phyloP scores from a whole-genome alignment of 2,888 invertebrate species.

The Pharmacophagus antenor region DNA sequence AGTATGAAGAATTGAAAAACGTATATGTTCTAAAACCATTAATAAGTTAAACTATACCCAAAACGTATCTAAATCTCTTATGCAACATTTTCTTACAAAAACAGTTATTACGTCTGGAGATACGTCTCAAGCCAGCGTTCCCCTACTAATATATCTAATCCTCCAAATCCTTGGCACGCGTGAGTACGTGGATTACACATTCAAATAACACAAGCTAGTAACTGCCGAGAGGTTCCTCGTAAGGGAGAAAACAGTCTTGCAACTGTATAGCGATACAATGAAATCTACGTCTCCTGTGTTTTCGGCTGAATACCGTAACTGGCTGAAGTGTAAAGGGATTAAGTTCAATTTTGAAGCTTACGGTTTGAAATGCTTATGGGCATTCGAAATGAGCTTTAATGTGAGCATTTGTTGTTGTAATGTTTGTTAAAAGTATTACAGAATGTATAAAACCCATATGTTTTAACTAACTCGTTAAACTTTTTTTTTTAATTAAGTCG shows the following conservation, averaged over 20 bases:
- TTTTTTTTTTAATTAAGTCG: too few species aligned
- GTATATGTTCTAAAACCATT: not conserved
- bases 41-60: not conserved
- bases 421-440: not conserved
- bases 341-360: slow-evolving; percentile 50
- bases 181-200: slow-evolving; percentile 55
- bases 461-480: too few species aligned
- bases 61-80: not conserved
- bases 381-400: slow-evolving; percentile 25
- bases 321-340: slow-evolving; percentile 60
- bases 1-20: too few species aligned
- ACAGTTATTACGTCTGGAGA: not conserved
- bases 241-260: slow-evolving; percentile 38
- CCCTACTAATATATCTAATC: slow-evolving; percentile 56
- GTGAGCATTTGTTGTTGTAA: slow-evolving; percentile 31
- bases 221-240: slow-evolving; percentile 44
- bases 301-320: slow-evolving; percentile 32
- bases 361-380: slow-evolving; percentile 49
- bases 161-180: slow-evolving; percentile 62
- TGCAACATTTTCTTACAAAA: not conserved
- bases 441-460: too few species aligned
- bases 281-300: slow-evolving; percentile 25
- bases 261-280: slow-evolving; percentile 1
- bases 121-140: not conserved
- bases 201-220: slow-evolving; percentile 55